Base-by-base conservation (phyloP, 2,797 vertebrate genomes). In the Bryconaethiops microstoma region DNA sequence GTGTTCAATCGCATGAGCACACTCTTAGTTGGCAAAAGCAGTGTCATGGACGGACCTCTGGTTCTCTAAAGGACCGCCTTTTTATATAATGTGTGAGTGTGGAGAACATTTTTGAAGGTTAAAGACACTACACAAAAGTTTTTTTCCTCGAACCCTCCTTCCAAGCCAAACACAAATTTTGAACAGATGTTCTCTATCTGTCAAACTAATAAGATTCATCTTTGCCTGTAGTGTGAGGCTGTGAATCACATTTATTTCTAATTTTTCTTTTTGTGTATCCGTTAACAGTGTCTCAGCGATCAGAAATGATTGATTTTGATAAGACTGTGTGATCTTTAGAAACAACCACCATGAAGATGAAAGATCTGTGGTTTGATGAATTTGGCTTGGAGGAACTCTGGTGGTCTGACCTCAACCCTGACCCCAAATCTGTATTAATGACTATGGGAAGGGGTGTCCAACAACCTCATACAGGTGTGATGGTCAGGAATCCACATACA, bases 161-260 rank as follows among this genome's bases (percentile, higher is more conserved):
- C 45, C 45, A 48, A 48, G 45, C 45, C 45, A 39, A 39, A 65
- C 19, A 55, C 29, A 12, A 73, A 57, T 42, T 50, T 76, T 40
- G 17, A 75, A 13, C 79, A 75, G 72, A 60, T 75, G 72, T 80
- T 75, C 72, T 39, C 62, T 55, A 42, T 39, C 42, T 25, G 63
- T 12, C 62, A 64, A 12, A 40, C 9, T 54, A 64, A 70, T 70
- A 50, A 54, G 45, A 54, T 81, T 75, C 25, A 54, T 54, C 21
- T 60, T 25, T 57, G 23, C 19, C 40, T 81, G 64, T 25, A 60
- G 17, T 10, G 48, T 21, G 55, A n/a, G 42, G 54, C 13, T n/a
- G 40, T 35, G 67, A 21, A 78, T 48, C 5, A 13, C 48, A 71
- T 71, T 71, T 71, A 25, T 54, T 17, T 25, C 67, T 50, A 10